Evolutionary conservation across 2,797 vertebrate genomes (phyloP).

Genomic region (Emys orbicularis): DNA sequence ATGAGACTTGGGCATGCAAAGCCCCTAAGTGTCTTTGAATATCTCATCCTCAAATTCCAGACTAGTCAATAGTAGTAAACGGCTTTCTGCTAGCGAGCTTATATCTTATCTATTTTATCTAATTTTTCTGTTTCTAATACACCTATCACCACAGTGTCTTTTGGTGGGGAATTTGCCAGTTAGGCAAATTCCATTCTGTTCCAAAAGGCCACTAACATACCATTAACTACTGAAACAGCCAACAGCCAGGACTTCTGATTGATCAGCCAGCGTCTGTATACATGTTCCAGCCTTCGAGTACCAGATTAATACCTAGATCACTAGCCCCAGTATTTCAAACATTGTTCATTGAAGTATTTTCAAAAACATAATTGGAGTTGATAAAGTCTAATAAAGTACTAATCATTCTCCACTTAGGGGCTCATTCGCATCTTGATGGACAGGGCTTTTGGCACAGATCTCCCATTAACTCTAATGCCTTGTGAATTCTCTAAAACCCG

Average conservation of each 20-base stretch:
- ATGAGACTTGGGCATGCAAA: constrained; percentile 59
- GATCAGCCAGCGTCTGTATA: background rate
- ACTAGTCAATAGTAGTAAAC: constrained; percentile 41
- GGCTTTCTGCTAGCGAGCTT: constrained; percentile 25
- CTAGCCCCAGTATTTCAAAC: background rate
- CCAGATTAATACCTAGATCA: background rate
- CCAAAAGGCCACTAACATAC: background rate
- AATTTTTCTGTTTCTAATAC: background rate
- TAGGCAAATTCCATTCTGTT: background rate
- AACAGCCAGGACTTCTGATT: background rate
- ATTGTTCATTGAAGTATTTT: background rate
- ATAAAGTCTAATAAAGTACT: background rate
- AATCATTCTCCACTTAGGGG: background rate
- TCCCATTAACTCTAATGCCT: background rate
- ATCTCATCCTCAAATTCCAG: constrained; percentile 36
- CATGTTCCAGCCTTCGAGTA: background rate
- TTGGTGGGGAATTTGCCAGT: background rate
- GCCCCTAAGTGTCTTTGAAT: constrained; percentile 57
- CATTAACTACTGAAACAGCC: background rate
- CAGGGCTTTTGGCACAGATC: background rate
- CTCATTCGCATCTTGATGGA: background rate
- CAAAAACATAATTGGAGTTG: background rate
- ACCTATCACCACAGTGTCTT: background rate
- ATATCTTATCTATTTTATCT: background rate
- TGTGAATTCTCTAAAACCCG: background rate